Evolutionary conservation across 2,113 vertebrate genomes (phyloP), one percentile per base, ranked within the genome.

Genomic region (Oncorhynchus keta): DNA sequence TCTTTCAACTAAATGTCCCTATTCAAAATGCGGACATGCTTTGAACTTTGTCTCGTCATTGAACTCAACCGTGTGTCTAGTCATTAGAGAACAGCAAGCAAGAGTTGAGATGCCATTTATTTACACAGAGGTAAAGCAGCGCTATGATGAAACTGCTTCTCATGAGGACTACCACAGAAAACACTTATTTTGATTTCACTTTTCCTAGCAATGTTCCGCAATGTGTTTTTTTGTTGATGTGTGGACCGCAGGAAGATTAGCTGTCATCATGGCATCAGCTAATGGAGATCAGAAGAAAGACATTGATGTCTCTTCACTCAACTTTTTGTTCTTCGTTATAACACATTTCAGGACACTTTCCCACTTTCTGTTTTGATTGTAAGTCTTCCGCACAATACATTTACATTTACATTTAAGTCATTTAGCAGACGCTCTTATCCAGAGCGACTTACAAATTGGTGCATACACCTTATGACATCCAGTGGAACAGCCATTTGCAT

Each of bases 41-140:
- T 89, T 91, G 82, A 86, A 81, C 28, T 68, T 13, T 72, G 83
- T 75, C 79, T 68, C 64, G 35, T 74, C 77, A 79, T 59, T 87
- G 78, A 83, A 81, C 72, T 76, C 79, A 70, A 80, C 79, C 26
- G 85, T 59, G 55, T 79, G 79, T 57, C 68, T 75, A 81, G 78
- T 88, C 88, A 88, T 91, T 89, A 90, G 51, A 84, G 84, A 84
- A 74, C 79, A 70, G 75, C 86, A 89, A 86, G 79, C 84, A 28
- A 70, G 83, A 72, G 87, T 81, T 62, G 74, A 75, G 85, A 69
- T 76, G 49, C 74, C 75, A 48, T 73, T 51, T 49, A 69, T 73
- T 66, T 28, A 59, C 7, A 69, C 67, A 77, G n/a, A n/a, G n/a
- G n/a, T n/a, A n/a, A n/a, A n/a, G n/a, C n/a, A n/a, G n/a, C n/a